Conservation (phyloP, 2,113 vertebrate genomes). For the Vanacampus margaritifer region DNA sequence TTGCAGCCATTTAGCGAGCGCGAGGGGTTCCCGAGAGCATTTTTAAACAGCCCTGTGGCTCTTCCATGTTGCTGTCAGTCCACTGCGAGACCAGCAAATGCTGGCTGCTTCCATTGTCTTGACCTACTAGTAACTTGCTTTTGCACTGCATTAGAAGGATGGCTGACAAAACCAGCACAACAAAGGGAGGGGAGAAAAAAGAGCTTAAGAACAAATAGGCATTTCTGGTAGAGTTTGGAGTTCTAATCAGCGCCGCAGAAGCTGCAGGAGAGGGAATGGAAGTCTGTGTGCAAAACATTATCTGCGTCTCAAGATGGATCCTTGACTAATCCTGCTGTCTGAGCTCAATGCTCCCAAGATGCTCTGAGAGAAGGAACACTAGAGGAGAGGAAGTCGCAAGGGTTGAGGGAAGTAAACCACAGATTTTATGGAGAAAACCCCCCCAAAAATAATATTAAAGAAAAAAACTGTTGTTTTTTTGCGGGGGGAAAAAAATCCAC, state of each 20-base stretch:
- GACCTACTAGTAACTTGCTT: slow-evolving; percentile 70
- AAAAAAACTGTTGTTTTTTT: slow-evolving; percentile 37
- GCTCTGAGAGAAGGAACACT: slow-evolving; percentile 62
- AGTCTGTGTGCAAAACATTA: slow-evolving; percentile 69
- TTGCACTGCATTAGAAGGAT: slow-evolving; percentile 53
- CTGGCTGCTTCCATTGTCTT: slow-evolving; percentile 52
- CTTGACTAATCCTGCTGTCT: slow-evolving; percentile 77
- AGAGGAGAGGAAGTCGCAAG: slow-evolving; percentile 49
- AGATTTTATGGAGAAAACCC: slow-evolving; percentile 27
- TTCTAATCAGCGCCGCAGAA: slow-evolving; percentile 66
- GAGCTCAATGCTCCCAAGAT: slow-evolving; percentile 71
- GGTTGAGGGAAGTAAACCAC: slow-evolving; percentile 23
- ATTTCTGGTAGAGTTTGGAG: slow-evolving; percentile 62
- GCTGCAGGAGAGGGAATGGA: slow-evolving; percentile 56
- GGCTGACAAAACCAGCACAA: slow-evolving; percentile 61
- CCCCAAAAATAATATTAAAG: background rate
- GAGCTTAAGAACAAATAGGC: slow-evolving; percentile 66
- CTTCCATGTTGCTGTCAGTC: slow-evolving; percentile 64
- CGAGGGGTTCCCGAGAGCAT: slow-evolving; percentile 49
- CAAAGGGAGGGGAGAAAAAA: slow-evolving; percentile 50
- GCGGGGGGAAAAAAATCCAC: too few species aligned
- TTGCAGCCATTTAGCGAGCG: slow-evolving; percentile 46
- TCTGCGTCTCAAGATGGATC: slow-evolving; percentile 76
- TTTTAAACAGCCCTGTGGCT: slow-evolving; percentile 63
- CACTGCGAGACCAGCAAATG: slow-evolving; percentile 33